A percentile compares a stretch with the other conserved stretches of the same genome.
Conservation (phyloP, 2,113 vertebrate genomes). For the Mandrillus leucophaeus region DNA sequence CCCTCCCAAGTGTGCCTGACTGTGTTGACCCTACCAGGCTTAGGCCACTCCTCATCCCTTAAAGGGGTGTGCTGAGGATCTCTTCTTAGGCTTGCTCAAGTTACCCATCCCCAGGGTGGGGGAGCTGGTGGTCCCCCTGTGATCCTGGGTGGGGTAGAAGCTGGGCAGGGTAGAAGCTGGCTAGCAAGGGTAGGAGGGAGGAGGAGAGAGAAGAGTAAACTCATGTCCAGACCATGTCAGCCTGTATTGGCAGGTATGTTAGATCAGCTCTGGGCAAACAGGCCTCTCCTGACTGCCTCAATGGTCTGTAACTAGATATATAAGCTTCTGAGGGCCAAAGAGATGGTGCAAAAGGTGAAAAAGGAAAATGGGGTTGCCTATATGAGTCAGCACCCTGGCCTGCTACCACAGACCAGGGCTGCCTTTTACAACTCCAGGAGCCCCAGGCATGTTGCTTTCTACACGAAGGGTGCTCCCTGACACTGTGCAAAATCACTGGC, state of each 20-base stretch:
- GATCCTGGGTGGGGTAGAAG: neutral
- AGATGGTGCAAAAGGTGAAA: neutral
- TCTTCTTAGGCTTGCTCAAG: neutral
- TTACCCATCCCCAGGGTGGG: neutral
- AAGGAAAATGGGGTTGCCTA: neutral
- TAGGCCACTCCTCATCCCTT: neutral
- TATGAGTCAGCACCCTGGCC: neutral
- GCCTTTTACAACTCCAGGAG: neutral
- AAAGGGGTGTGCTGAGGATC: neutral
- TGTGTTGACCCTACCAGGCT: neutral
- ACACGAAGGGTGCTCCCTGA: neutral
- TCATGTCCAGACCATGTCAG: neutral
- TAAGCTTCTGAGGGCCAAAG: neutral
- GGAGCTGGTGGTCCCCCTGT: neutral
- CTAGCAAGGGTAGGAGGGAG: neutral
- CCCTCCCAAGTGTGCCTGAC: neutral
- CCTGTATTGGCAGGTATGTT: neutral
- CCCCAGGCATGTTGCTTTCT: neutral
- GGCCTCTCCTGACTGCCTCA: neutral
- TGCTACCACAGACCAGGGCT: neutral
- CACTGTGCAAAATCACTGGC: neutral
- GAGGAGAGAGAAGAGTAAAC: neutral
- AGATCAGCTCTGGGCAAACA: neutral
- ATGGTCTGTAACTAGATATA: neutral
- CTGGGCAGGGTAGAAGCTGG: neutral